Conservation (phyloP, 2,113 vertebrate species). For the Corydoras maculifer region DNA sequence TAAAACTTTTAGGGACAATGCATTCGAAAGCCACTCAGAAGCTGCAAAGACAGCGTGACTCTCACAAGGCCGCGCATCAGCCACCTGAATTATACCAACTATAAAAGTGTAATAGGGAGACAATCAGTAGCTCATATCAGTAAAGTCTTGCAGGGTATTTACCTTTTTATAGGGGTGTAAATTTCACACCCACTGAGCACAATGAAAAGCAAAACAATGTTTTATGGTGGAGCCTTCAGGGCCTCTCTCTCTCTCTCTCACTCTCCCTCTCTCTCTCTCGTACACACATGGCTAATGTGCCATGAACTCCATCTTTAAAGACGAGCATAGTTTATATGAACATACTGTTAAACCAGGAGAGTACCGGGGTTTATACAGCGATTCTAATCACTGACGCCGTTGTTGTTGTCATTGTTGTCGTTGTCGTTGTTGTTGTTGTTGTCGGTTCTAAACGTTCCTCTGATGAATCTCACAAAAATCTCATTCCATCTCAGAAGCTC, state of each 20-base stretch:
- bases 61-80: constrained; percentile 43
- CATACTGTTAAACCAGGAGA: no score
- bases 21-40: constrained; percentile 26
- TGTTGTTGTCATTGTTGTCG: no score
- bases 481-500: constrained; percentile 13
- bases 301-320: neutral
- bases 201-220: constrained; percentile 35
- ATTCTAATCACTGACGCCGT: no score
- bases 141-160: constrained; percentile 60
- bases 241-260: neutral
- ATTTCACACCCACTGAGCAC: constrained; percentile 60
- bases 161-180: constrained; percentile 66
- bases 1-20: constrained; percentile 8
- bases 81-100: constrained; percentile 60
- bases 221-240: constrained; percentile 22
- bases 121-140: constrained; percentile 65
- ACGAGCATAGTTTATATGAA: no score
- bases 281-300: neutral
- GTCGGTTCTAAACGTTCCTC: no score
- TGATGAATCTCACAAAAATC: no score
- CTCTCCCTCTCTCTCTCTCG: neutral
- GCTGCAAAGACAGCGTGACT: constrained; percentile 36
- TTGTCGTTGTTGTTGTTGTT: no score
- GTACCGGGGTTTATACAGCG: no score
- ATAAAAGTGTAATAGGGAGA: constrained; percentile 68